A percentile compares a stretch with the other conserved stretches of the same genome.
Conservation (phyloP, 1,140 invertebrate genomes). For the Euwallacea fornicatus region DNA sequence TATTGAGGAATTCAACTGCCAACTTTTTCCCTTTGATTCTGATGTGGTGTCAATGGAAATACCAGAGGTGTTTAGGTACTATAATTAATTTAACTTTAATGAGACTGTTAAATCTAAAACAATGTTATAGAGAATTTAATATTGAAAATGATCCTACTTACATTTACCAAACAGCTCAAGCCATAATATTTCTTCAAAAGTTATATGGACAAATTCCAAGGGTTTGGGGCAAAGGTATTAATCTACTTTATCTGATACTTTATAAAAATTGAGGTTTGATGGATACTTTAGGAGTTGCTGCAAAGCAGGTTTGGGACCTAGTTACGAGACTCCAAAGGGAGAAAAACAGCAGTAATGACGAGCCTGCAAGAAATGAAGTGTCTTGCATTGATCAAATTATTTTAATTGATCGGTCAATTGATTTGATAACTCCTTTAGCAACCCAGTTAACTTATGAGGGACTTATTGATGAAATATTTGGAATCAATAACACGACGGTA, state of each 20-base stretch:
- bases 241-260: background rate
- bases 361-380: conserved; percentile 51
- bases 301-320: conserved; percentile 87
- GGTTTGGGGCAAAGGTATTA: conserved; percentile 79
- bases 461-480: conserved; percentile 89
- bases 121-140: conserved; percentile 68
- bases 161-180: conserved; percentile 85
- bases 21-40: conserved; percentile 88
- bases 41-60: conserved; percentile 94
- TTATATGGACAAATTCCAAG: conserved; percentile 88
- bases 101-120: background rate
- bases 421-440: conserved; percentile 88
- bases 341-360: conserved; percentile 55
- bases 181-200: conserved; percentile 81
- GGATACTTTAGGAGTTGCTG: conserved; percentile 61
- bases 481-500: conserved; percentile 68
- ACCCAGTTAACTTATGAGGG: conserved; percentile 97
- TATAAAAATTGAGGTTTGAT: background rate
- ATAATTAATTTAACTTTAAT: background rate
- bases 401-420: conserved; percentile 69
- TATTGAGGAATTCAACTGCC: conserved; percentile 84
- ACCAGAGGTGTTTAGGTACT: conserved; percentile 69
- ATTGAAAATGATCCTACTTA: conserved; percentile 88
- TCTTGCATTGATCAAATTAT: conserved; percentile 85
- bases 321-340: conserved; percentile 76